A percentile compares a stretch with the other conserved stretches of the same genome.
Evolutionary conservation across 1,140 invertebrate species (phyloP).

Genomic region (Himalopsyche phryganea): DNA sequence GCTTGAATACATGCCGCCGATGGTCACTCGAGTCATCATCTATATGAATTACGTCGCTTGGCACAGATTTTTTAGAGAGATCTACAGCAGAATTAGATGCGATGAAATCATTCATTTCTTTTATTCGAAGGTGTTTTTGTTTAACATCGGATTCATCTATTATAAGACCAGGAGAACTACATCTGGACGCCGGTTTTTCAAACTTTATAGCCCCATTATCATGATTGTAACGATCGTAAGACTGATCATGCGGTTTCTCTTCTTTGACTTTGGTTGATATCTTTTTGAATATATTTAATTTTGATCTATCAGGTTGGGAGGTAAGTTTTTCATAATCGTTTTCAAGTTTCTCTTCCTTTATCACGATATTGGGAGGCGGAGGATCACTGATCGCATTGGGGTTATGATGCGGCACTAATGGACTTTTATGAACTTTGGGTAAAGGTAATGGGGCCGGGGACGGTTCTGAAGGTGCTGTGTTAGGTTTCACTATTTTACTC

Average conservation of each 20-base stretch:
- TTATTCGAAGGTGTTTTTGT: conserved; percentile 13
- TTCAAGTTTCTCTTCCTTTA: conserved; percentile 53
- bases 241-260: conserved; percentile 54
- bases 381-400: conserved; percentile 21
- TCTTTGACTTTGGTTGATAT: conserved; percentile 73
- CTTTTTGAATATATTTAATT: conserved; percentile 83
- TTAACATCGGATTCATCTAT: conserved; percentile 43
- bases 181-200: conserved; percentile 35
- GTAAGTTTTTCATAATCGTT: conserved; percentile 66
- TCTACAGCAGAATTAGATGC: conserved; percentile 40
- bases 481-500: conserved; percentile 6
- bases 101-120: conserved; percentile 20
- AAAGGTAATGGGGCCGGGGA: conserved; percentile 4
- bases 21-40: conserved; percentile 48
- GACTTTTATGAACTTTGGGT: conserved; percentile 12
- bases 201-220: conserved; percentile 17
- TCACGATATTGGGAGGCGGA: conserved; percentile 33
- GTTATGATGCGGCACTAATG: not conserved
- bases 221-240: conserved; percentile 6
- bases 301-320: conserved; percentile 75
- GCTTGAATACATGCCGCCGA: conserved; percentile 27
- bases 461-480: conserved; percentile 1
- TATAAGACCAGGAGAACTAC: conserved; percentile 47
- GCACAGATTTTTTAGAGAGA: conserved; percentile 45
- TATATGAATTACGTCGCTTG: conserved; percentile 48